Percentiles rank a stretch among this genome's conserved stretches.
These are phyloP conservation scores for Oncorhynchus nerka DNA, from an alignment of 2,113 vertebrate species.

Conservation along the genomic window DNA sequence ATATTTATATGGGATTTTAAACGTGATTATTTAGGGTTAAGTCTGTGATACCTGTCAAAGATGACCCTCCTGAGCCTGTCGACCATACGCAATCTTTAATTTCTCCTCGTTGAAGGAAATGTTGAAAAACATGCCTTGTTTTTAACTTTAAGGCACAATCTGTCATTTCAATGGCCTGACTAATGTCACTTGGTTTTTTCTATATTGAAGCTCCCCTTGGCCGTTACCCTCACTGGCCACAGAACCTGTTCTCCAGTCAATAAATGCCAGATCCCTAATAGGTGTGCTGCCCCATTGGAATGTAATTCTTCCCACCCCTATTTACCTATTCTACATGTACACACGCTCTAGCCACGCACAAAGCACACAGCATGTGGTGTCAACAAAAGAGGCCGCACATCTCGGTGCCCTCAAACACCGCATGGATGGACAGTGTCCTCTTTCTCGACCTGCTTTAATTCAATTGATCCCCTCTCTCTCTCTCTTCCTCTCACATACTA, in stretches of 20 bases:
- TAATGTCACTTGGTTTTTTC: too few relatives aligned
- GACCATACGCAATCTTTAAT: too few relatives aligned
- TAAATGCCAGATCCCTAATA: not conserved
- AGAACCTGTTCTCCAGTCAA: not conserved
- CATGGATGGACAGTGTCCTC: slow-evolving; percentile 1
- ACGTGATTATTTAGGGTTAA: too few relatives aligned
- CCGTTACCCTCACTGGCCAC: not conserved
- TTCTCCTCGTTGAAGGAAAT: too few relatives aligned
- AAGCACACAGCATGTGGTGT: slow-evolving; percentile 41
- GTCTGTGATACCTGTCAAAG: too few relatives aligned
- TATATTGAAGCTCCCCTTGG: not conserved
- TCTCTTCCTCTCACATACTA: not conserved
- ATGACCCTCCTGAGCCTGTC: too few relatives aligned
- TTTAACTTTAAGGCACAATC: too few relatives aligned
- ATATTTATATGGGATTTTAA: too few relatives aligned
- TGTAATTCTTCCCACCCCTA: slow-evolving; percentile 33
- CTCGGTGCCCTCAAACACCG: slow-evolving; percentile 17
- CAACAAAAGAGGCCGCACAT: slow-evolving; percentile 38
- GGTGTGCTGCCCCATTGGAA: slow-evolving; percentile 1
- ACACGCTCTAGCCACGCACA: slow-evolving; percentile 39
- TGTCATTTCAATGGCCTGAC: too few relatives aligned
- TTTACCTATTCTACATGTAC: slow-evolving; percentile 50
- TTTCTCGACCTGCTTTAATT: not conserved
- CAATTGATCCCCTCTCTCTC: not conserved
- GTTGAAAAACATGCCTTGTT: too few relatives aligned